Evolutionary conservation across 2,113 vertebrate genomes (phyloP).

Genomic region (Eleginops maclovinus): DNA sequence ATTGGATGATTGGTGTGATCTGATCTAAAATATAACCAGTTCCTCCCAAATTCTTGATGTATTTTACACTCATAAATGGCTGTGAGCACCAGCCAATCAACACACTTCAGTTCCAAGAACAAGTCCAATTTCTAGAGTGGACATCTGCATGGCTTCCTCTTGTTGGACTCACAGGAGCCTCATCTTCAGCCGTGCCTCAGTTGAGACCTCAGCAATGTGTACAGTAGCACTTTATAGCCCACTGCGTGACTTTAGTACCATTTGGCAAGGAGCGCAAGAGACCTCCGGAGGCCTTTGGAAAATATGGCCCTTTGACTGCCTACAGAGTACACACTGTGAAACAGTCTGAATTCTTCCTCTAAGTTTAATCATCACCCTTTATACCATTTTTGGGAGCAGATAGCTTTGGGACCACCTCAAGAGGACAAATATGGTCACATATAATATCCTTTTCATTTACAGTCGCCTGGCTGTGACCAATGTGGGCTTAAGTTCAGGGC

Average conservation of each 20-base stretch:
- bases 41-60: constrained; percentile 2
- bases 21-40: constrained; percentile 9
- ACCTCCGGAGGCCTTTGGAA: constrained; percentile 38
- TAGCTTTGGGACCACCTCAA: constrained; percentile 32
- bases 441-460: constrained; percentile 40
- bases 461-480: constrained; percentile 26
- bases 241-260: constrained; percentile 39
- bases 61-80: neutral
- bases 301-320: constrained; percentile 49
- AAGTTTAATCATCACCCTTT: constrained; percentile 25
- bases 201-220: constrained; percentile 30
- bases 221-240: constrained; percentile 47
- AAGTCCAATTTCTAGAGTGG: constrained; percentile 5
- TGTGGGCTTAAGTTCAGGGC: constrained; percentile 26
- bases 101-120: constrained; percentile 14
- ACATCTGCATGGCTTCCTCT: constrained; percentile 22
- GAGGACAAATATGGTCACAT: constrained; percentile 52
- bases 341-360: constrained; percentile 26
- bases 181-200: constrained; percentile 22
- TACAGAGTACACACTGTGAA: constrained; percentile 52
- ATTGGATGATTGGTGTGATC: neutral
- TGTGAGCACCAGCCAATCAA: neutral
- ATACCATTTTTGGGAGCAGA: constrained; percentile 43
- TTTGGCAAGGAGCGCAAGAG: constrained; percentile 39
- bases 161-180: neutral